phyloP scores from a whole-genome alignment of 2,797 vertebrate species.

The Cyclopterus lumpus region DNA sequence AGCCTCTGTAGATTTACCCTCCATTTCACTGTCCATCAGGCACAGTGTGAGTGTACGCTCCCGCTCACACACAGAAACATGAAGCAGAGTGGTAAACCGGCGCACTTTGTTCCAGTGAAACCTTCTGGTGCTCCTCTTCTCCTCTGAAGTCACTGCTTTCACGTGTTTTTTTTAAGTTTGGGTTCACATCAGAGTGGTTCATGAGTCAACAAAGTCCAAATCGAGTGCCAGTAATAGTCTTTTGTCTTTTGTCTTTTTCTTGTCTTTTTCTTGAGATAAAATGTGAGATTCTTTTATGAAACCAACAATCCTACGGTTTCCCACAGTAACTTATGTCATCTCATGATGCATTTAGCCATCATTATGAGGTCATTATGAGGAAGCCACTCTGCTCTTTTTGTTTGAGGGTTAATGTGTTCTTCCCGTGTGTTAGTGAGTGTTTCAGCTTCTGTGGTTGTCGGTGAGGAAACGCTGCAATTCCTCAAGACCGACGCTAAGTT shows the following conservation, averaged over 20 bases:
- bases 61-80: background rate
- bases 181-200: background rate
- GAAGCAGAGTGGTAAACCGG: slow-evolving; percentile 4
- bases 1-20: slow-evolving; percentile 58
- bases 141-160: background rate
- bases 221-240: background rate
- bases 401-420: background rate
- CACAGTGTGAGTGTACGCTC: background rate
- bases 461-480: background rate
- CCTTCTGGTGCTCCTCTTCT: background rate
- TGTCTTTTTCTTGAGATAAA: background rate
- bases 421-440: background rate
- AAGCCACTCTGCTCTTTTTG: background rate
- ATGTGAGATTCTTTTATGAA: background rate
- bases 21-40: slow-evolving; percentile 60
- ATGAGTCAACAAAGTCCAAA: background rate
- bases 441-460: background rate
- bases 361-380: background rate
- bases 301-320: background rate
- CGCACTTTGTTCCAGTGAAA: background rate
- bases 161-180: too few relatives aligned
- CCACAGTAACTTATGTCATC: background rate
- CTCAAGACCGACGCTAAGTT: too few relatives aligned
- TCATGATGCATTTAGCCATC: background rate
- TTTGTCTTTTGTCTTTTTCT: too few relatives aligned